Base-by-base conservation (phyloP, 2,797 vertebrate genomes). In the Mus spretus region DNA sequence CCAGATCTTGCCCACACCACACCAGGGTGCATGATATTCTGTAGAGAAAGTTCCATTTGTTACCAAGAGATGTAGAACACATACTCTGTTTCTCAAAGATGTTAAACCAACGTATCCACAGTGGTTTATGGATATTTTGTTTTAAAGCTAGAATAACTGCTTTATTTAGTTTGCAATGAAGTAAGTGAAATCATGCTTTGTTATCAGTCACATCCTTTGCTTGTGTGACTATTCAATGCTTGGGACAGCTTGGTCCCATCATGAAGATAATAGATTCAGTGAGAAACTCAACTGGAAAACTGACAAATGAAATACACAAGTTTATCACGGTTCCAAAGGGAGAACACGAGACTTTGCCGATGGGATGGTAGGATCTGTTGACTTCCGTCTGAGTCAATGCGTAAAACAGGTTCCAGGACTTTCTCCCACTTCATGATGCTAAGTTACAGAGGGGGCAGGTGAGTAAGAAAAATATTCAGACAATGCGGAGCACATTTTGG, bases 251-350 rank as follows among this genome's bases (percentile, higher is more conserved):
- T 98, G 97, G 82, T 97, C 98, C 97, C 83, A 97, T 95, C 98
- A 97, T 94, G 94, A 96, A 93, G 98, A 98, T 98, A 98, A 98
- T 78, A 93, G 94, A 97, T 97, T 97, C 97, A 87, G 97, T 98
- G 98, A 98, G 97, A 98, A 98, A 98, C 97, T 98, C 98, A 98
- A 98, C 98, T 53, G 57, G 94, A 97, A 98, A 98, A 95, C 96
- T 98, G 98, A 98, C 97, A 98, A 98, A 98, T 94, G 86, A 97
- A 98, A 98, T 98, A 98, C 98, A 98, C 98, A 98, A 98, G 84
- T 98, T 98, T 98, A 98, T 98, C 98, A 0, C 93, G 82, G 98
- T 98, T 98, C 97, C 97, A 96, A 95, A 94, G 92, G 85, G 61
- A 97, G 97, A 95, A 94, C 94, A 93, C n/a, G 92, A 97, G 53